Base-by-base conservation (phyloP, 2,113 vertebrate species). In the Tinamus guttatus region DNA sequence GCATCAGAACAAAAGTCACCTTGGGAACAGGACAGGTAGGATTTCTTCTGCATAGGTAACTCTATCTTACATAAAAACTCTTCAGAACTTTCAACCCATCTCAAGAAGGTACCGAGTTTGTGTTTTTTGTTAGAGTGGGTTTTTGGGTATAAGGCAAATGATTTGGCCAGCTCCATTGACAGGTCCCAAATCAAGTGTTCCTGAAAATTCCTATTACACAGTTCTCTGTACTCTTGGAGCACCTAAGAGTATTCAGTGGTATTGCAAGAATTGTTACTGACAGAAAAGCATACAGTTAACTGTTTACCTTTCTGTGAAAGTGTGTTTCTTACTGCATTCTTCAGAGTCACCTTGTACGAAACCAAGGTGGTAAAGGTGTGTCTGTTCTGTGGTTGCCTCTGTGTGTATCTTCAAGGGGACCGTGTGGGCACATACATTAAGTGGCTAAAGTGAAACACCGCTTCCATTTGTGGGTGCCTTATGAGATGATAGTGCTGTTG, bases 381-480 rank as follows among this genome's bases (percentile, higher is more conserved):
- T 64, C 73, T 90, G 38, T 81, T 91, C 38, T 68, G 38, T 67
- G 58, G 52, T 81, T 76, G 34, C 14, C 58, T 67, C 1, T 34
- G 14, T 67, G 49, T 81, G 19, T 36, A 10, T 6, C 38, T 93
- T 91, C 32, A 73, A 38, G 20, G 69, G 76, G 60, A 45, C 85
- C 76, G 76, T 64, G 41, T 27, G 73, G 28, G 41, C 75, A n/a
- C 4, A 2, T 28, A 30, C 16, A 17, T 11, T 11, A 86, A 54
- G 68, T 22, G 10, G 43, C 64, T 71, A 5, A 79, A 93, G 79
- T 65, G 74, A 87, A 19, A 32, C 63, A 51, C 68, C 62, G n/a
- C 92, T 93, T 95, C 38, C 88, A 83, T 81, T 82, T 92, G 85
- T 75, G 79, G 79, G 43, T 90, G 34, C 52, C 71, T 64, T 88